phyloP scores from a whole-genome alignment of 2,797 vertebrate genomes.

The Borostomias antarcticus region DNA sequence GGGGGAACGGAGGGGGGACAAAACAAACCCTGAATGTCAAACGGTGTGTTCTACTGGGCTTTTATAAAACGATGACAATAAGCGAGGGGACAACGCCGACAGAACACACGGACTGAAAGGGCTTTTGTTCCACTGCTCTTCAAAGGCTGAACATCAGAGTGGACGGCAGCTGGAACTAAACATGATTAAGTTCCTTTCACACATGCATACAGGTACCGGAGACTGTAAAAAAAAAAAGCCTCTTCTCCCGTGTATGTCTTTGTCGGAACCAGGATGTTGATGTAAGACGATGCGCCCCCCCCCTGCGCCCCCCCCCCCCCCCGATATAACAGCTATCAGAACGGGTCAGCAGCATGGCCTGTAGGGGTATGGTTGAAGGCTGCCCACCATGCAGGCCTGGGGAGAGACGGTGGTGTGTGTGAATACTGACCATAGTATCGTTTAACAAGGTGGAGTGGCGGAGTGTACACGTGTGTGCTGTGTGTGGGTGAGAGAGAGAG shows the following conservation, averaged over 20 bases:
- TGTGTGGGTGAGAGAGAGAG: not conserved
- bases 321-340: conserved; percentile 57
- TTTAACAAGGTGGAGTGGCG: no score
- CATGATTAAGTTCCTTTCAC: conserved; percentile 57
- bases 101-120: conserved; percentile 15
- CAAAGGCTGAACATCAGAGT: conserved; percentile 34
- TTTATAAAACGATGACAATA: no score
- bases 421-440: no score
- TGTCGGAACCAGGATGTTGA: conserved; percentile 63
- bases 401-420: conserved; percentile 15
- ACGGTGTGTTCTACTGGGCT: not conserved
- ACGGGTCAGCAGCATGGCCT: conserved; percentile 54
- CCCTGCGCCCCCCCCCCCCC: conserved; percentile 13
- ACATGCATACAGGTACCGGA: conserved; percentile 61
- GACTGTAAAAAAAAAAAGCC: conserved; percentile 23
- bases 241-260: conserved; percentile 25
- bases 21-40: no score
- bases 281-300: conserved; percentile 43
- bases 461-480: no score
- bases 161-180: conserved; percentile 22
- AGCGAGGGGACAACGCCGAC: not conserved
- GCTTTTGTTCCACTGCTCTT: conserved; percentile 38
- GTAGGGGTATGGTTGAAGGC: conserved; percentile 34
- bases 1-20: no score
- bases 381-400: conserved; percentile 47